Evolutionary conservation across 2,888 invertebrate genomes (phyloP), one percentile per base, ranked within the genome.

Genomic region (Microctonus hyperodae): DNA sequence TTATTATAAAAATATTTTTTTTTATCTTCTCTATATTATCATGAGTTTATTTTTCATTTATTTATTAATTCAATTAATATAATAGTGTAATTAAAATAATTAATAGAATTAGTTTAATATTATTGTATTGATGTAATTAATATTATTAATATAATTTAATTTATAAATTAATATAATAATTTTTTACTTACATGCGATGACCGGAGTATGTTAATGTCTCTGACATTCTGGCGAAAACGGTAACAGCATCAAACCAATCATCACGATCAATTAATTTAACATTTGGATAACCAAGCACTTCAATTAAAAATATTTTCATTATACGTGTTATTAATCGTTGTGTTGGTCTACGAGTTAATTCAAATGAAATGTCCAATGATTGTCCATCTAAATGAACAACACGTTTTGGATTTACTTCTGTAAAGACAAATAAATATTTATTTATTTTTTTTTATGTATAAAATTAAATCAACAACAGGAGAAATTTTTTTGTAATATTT

Each of bases 251-350:
- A 73, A 86, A 87, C 55, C 82, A 69, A 70, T 87, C 87, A n/a
- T 85, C 85, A 37, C 76, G 74, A n/a, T 84, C 75, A 2, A 83
- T 72, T 5, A 87, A 78, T 13, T 77, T 77, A 1, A 88, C 83
- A 44, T 82, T 81, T 0, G 84, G 75, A 74, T 88, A 88, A 7
- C 86, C 85, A 1, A 88, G 79, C 9, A 85, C 81, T 71, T 88
- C 87, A 50, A 80, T 85, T 10, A 89, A 77, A 72, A 88, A 88
- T 65, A 90, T 88, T 67, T 85, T 86, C 81, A 88, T 89, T 55
- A 90, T 85, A 70, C 87, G 84, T 0, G 89, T 87, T 35, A 85
- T 84, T 44, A 90, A 78, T 67, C 88, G 86, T 74, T 90, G 90
- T 0, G 87, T 86, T 9, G 87, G 76, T 61, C 88, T 83, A 33